A percentile compares a stretch with the other conserved stretches of the same genome.
Conservation (phyloP, 1,140 invertebrate genomes). For the Lerema accius region DNA sequence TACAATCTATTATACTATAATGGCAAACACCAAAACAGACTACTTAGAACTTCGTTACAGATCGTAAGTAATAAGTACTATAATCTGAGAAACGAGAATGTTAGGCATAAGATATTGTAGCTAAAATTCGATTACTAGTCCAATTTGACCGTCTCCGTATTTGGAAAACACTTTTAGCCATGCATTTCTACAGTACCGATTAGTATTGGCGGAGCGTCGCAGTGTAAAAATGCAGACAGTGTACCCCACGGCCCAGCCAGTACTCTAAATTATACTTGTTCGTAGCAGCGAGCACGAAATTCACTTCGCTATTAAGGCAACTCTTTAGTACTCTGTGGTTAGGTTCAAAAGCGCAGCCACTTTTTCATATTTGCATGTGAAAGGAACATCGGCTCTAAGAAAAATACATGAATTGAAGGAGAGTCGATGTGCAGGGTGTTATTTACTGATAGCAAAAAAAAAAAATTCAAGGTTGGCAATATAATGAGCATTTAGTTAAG, state of each 20-base stretch:
- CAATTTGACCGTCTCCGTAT: too few species aligned
- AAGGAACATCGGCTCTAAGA: slow-evolving; percentile 1
- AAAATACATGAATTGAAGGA: not conserved
- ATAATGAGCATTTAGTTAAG: too few species aligned
- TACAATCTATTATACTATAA: too few species aligned
- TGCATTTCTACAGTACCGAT: not conserved
- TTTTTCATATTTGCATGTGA: slow-evolving; percentile 4
- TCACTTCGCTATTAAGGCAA: not conserved
- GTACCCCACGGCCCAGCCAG: slow-evolving; percentile 1
- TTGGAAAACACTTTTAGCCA: not conserved
- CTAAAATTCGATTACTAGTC: too few species aligned
- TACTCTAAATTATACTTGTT: not conserved
- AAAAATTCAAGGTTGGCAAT: too few species aligned
- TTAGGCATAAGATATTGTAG: too few species aligned
- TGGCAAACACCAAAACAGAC: too few species aligned
- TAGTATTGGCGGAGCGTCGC: slow-evolving; percentile 21
- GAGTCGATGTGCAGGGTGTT: too few species aligned
- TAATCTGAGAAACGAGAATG: too few species aligned
- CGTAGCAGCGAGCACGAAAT: not conserved
- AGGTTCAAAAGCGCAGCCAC: not conserved
- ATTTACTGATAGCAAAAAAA: too few species aligned
- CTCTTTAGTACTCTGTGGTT: slow-evolving; percentile 1
- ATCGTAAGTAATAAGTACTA: too few species aligned
- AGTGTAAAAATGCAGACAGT: slow-evolving; percentile 25
- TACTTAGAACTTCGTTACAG: too few species aligned